phyloP scores from a whole-genome alignment of 2,797 vertebrate genomes.

The Mallotus villosus region DNA sequence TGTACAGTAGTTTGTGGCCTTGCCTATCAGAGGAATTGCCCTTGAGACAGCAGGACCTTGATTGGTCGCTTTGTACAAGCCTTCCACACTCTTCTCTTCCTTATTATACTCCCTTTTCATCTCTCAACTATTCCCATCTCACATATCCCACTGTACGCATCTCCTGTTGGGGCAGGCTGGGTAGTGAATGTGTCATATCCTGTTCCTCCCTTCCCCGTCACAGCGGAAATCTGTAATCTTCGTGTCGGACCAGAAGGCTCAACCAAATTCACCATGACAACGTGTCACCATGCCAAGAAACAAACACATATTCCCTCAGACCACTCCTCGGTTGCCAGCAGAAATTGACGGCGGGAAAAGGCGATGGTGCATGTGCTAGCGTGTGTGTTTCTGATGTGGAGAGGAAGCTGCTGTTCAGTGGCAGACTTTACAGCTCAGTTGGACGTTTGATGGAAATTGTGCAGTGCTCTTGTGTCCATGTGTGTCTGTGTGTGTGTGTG shows the following conservation, averaged over 20 bases:
- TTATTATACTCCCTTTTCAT: background rate
- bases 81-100: background rate
- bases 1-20: background rate
- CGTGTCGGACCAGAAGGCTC: conserved; percentile 45
- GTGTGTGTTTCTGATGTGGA: too few species aligned
- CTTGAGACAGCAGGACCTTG: background rate
- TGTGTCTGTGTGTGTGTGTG: background rate
- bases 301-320: conserved; percentile 11
- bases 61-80: background rate
- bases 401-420: too few species aligned
- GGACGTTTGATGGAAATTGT: too few species aligned
- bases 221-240: conserved; percentile 40
- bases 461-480: background rate
- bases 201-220: conserved; percentile 33
- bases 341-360: too few species aligned
- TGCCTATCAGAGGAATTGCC: background rate
- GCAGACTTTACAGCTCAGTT: too few species aligned
- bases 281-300: conserved; percentile 29
- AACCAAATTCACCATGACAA: conserved; percentile 18
- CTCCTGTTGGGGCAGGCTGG: conserved; percentile 17
- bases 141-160: background rate
- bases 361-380: too few species aligned
- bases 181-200: conserved; percentile 40
- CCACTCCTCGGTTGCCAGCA: conserved; percentile 3
- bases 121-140: background rate